Conservation (phyloP, 2,888 invertebrate species). For the Mythimna impura region DNA sequence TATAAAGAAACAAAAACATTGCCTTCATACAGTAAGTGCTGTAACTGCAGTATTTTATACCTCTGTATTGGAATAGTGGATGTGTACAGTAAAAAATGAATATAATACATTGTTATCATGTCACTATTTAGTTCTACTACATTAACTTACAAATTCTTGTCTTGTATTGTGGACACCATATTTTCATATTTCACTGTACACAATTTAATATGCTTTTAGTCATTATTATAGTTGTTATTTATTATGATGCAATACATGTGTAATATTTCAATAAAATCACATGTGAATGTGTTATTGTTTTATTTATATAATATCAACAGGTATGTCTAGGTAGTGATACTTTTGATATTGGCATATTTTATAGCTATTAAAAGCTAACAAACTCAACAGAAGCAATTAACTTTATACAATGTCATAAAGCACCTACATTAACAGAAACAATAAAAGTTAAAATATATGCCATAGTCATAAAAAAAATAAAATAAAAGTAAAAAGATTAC, state of each 20-base stretch:
- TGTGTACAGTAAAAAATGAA: constrained; percentile 61
- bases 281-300: constrained; percentile 57
- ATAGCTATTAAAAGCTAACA: no score
- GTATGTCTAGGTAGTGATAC: neutral
- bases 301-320: constrained; percentile 40
- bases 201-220: constrained; percentile 67
- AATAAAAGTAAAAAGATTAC: neutral
- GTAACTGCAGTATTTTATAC: constrained; percentile 66
- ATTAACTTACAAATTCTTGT: constrained; percentile 6
- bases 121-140: neutral
- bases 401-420: no score
- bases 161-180: constrained; percentile 29
- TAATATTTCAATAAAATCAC: constrained; percentile 64
- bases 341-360: neutral
- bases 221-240: constrained; percentile 71
- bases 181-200: constrained; percentile 64
- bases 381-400: no score
- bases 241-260: constrained; percentile 63
- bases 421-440: no score
- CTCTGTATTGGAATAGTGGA: constrained; percentile 52
- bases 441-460: no score
- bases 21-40: constrained; percentile 45
- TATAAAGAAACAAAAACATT: constrained; percentile 32
- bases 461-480: no score
- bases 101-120: constrained; percentile 15